Percentiles rank a stretch among this genome's conserved stretches.
Conservation (phyloP, 2,888 invertebrate species). For the Orthosia gothica region DNA sequence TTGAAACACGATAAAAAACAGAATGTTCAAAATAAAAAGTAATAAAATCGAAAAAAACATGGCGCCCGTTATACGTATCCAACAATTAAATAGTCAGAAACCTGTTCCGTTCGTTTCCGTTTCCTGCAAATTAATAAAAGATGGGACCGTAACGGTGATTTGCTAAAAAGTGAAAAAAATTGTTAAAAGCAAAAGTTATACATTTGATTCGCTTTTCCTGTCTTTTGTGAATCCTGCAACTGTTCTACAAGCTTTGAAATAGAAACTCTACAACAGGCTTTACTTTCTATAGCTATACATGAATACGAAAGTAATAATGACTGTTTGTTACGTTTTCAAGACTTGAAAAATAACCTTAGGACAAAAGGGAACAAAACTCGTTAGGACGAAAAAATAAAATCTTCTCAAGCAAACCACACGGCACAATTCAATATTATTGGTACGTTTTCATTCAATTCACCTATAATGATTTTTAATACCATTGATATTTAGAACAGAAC, state of each 20-base stretch:
- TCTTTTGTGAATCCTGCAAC: conserved; percentile 48
- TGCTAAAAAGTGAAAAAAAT: conserved; percentile 53
- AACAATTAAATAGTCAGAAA: conserved; percentile 68
- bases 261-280: conserved; percentile 15
- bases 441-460: no score
- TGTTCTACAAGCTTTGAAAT: conserved; percentile 9
- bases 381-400: background rate
- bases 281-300: background rate
- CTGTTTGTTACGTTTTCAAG: no score
- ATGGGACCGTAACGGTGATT: conserved; percentile 69
- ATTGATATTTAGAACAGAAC: background rate
- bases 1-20: background rate
- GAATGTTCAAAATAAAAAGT: conserved; percentile 29
- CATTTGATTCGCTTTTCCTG: conserved; percentile 73
- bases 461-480: background rate
- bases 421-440: background rate
- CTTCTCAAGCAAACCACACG: background rate
- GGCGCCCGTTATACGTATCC: conserved; percentile 61
- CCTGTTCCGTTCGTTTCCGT: conserved; percentile 80
- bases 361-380: no score
- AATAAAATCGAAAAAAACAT: conserved; percentile 25
- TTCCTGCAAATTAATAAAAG: conserved; percentile 78
- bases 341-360: no score
- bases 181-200: conserved; percentile 68
- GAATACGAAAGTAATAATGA: background rate